A percentile compares a stretch with the other conserved stretches of the same genome.
Evolutionary conservation across 2,113 vertebrate genomes (phyloP).

Genomic region (Lontra canadensis): DNA sequence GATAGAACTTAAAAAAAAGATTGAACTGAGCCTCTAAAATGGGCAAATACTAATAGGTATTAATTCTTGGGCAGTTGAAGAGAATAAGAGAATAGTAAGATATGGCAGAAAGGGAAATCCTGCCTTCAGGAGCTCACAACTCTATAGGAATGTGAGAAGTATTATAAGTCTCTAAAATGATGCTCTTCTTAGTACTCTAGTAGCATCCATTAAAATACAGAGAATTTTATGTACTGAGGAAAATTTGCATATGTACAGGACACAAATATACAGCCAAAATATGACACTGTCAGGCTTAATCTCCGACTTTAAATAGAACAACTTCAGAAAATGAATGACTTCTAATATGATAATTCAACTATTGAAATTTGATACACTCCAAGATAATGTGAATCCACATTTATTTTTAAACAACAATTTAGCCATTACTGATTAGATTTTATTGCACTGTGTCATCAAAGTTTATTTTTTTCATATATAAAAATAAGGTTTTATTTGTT

Average conservation of each 20-base stretch:
- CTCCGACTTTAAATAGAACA: background rate
- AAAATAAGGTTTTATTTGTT: background rate
- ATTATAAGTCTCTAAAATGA: background rate
- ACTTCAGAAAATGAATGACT: background rate
- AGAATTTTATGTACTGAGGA: background rate
- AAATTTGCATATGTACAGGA: background rate
- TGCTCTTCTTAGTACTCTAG: background rate
- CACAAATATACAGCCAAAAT: background rate
- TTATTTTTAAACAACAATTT: background rate
- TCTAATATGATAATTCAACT: background rate
- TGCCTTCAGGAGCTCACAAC: background rate
- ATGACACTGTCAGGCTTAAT: background rate
- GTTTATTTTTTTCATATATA: background rate
- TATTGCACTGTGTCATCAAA: background rate
- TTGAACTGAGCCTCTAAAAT: background rate
- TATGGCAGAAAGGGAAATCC: background rate
- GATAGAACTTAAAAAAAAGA: background rate
- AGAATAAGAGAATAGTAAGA: background rate
- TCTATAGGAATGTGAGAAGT: background rate
- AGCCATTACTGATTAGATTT: background rate
- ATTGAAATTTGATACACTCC: background rate
- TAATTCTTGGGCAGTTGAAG: background rate
- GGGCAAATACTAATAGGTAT: background rate
- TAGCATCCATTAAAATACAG: background rate
- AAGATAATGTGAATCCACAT: background rate